Evolutionary conservation across 2,797 vertebrate genomes (phyloP).

Genomic region (Malurus splendens): DNA sequence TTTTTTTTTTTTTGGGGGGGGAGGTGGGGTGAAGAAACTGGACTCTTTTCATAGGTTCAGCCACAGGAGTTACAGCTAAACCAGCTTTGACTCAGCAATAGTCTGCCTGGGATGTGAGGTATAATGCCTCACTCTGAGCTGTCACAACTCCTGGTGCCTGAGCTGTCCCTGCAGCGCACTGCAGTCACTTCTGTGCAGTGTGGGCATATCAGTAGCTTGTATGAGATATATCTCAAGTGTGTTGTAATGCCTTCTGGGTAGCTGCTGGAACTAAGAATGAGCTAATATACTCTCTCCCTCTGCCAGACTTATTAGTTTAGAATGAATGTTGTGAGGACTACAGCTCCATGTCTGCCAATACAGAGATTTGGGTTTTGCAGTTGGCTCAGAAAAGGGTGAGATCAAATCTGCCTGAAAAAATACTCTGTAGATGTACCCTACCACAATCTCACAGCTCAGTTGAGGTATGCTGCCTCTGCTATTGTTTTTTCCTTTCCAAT

Average conservation of each 20-base stretch:
- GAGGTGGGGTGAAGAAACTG: background rate
- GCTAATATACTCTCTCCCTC: conserved; percentile 46
- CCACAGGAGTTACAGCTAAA: background rate
- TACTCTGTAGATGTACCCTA: background rate
- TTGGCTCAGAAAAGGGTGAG: background rate
- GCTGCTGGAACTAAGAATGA: conserved; percentile 55
- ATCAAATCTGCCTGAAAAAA: conserved; percentile 34
- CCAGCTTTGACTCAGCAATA: background rate
- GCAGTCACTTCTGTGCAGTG: background rate
- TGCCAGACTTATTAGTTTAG: conserved; percentile 59
- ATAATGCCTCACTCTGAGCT: conserved; percentile 14
- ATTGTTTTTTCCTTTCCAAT: background rate
- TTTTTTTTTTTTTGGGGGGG: too few relatives aligned
- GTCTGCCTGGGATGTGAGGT: background rate
- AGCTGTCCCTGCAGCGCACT: background rate
- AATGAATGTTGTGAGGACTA: conserved; percentile 33
- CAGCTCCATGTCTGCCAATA: conserved; percentile 33
- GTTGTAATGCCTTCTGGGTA: conserved; percentile 59
- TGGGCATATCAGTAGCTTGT: background rate
- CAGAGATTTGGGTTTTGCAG: conserved; percentile 8
- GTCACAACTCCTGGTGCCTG: background rate
- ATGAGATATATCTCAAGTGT: conserved; percentile 34
- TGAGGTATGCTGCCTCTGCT: background rate
- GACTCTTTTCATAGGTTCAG: background rate
- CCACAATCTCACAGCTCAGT: background rate